Base-by-base conservation (phyloP, 1,140 invertebrate species). In the Atta texana region DNA sequence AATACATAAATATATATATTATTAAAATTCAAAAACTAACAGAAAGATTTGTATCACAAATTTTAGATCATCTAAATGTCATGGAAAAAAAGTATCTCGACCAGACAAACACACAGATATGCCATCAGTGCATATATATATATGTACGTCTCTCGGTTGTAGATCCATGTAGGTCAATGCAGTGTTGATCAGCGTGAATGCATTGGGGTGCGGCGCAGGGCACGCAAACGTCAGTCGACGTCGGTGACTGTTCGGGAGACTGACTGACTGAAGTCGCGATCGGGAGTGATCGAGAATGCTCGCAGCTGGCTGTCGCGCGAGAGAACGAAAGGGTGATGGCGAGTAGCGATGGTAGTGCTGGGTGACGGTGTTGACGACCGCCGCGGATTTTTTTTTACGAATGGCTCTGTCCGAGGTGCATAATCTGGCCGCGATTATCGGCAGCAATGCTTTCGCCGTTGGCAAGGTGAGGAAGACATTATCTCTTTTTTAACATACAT, bases 351-450 rank as follows among this genome's bases (percentile, higher is more conserved):
- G 82, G 76, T 90, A 81, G 89, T 88, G 16, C 2, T 71, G 87
- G 66, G 80, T 87, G 89, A 88, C 24, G 39, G 39, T 74, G 21
- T 24, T 82, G 68, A 80, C 44, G 44, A 31, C 34, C 34, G 34
- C 21, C 53, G 34, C 28, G 14, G 2, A 63, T 49, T 91, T 92
- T 57, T 86, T 90, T 91, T 92, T 89, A 94, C 92, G 92, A 92
- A 95, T 95, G 94, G 92, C 94, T 90, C 91, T 94, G 76, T 94
- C 92, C 88, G 93, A 94, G 86, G 94, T 94, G 92, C 93, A 93
- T 88, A 93, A 94, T 94, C 91, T 93, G 68, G 90, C 93, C 76
- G 86, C 92, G 76, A 94, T 94, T 91, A 92, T 94, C 90, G 85
- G 88, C 86, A 94, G 94, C 91, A 94, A 95, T 94, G 91, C 91